phyloP scores from a whole-genome alignment of 2,888 invertebrate genomes.

The Drosophila limbata region DNA sequence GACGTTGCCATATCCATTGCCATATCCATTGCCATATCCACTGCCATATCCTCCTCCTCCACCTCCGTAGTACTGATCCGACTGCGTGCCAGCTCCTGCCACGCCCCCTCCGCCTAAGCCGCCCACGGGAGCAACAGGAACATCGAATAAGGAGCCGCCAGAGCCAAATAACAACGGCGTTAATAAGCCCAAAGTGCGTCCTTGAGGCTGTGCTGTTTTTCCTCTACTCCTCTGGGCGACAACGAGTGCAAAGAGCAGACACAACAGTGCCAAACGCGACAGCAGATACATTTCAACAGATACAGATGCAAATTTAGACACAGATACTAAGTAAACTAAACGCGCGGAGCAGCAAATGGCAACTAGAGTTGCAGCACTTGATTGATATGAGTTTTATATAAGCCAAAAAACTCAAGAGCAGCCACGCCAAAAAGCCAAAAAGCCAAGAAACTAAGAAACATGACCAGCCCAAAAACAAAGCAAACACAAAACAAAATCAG shows the following conservation, averaged over 20 bases:
- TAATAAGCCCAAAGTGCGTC: slow-evolving; percentile 67
- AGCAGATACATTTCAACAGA: slow-evolving; percentile 45
- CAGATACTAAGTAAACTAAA: slow-evolving; percentile 16
- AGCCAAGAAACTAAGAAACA: neutral
- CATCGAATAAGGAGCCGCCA: slow-evolving; percentile 46
- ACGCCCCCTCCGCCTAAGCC: slow-evolving; percentile 13
- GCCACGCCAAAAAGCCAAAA: slow-evolving; percentile 13
- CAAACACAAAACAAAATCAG: neutral
- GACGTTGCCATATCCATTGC: slow-evolving; percentile 41
- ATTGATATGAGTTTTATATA: slow-evolving; percentile 61
- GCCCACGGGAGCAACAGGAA: slow-evolving; percentile 34
- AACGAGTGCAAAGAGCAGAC: slow-evolving; percentile 42
- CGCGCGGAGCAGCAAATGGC: slow-evolving; percentile 12
- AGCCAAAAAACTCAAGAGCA: slow-evolving; percentile 26
- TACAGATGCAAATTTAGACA: neutral
- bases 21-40: slow-evolving; percentile 36
- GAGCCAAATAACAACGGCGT: slow-evolving; percentile 58
- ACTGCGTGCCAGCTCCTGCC: slow-evolving; percentile 43
- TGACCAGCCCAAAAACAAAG: slow-evolving; percentile 33
- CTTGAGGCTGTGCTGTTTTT: slow-evolving; percentile 42
- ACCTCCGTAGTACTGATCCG: slow-evolving; percentile 62
- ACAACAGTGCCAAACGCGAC: slow-evolving; percentile 39
- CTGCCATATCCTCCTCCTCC: slow-evolving; percentile 37
- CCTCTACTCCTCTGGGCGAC: slow-evolving; percentile 38
- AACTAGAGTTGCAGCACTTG: slow-evolving; percentile 54